Evolutionary conservation across 2,888 invertebrate genomes (phyloP), one percentile per base, ranked within the genome.

Genomic region (Caenorhabditis sinica): DNA sequence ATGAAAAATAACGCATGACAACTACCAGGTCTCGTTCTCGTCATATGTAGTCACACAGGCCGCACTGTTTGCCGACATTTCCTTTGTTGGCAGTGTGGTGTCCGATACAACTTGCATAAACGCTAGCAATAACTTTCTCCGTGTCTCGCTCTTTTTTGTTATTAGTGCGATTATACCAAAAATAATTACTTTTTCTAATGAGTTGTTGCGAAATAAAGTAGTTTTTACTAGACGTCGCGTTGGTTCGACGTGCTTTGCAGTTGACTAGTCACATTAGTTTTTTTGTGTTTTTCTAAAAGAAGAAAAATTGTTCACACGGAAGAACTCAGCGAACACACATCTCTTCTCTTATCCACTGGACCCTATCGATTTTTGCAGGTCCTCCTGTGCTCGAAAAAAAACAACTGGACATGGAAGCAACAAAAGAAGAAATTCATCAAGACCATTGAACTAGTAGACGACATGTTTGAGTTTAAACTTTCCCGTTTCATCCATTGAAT

Each of bases 401-500:
- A 79, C 58, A 81, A 87, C 45, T 87, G 87, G 87, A 86, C 82
- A 4, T 87, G 83, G 86, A 53, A 86, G 49, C 23, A 56, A n/a
- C 84, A 84, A 20, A 58, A 63, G 53, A 68, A 51, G 5, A 73
- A 66, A 17, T 84, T 86, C 60, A 25, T 49, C 15, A 36, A 76
- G 13, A 86, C 84, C 23, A 20, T 87, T 28, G 72, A 51, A 51
- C 23, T 66, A n/a, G 74, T 86, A n/a, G 82, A 85, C 45, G 86
- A 86, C 6, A 80, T 79, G 72, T 84, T 87, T 40, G 87, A 86
- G 17, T 86, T 87, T 71, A 81, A 82, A 56, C 60, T 80, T 0
- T 56, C 77, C 4, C 43, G 56, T 9, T 73, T 85, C 23, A 43
- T 83, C 20, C 0, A 20, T 36, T 81, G 51, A 80, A 25, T 53